phyloP scores from a whole-genome alignment of 2,888 invertebrate species.

The Liposcelis brunnea region DNA sequence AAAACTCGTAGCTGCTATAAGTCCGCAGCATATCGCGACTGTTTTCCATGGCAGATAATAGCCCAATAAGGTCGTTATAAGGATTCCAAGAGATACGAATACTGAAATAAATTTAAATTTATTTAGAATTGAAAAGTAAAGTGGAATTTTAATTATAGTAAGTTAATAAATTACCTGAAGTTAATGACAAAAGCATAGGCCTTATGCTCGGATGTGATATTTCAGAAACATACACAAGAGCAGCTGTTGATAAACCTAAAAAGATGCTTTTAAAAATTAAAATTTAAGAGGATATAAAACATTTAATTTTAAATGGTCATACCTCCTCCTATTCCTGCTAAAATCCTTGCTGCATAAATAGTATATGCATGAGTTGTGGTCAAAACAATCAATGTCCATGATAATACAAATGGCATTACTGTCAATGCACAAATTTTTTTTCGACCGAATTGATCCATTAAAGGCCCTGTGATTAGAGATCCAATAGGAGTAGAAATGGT shows the following conservation, averaged over 20 bases:
- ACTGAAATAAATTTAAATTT: conserved; percentile 20
- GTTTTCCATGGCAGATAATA: conserved; percentile 31
- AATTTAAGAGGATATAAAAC: conserved; percentile 10
- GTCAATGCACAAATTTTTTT: conserved; percentile 29
- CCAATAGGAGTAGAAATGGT: conserved; percentile 36
- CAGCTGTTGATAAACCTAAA: conserved; percentile 33
- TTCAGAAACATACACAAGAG: conserved; percentile 38
- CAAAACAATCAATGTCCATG: conserved; percentile 32
- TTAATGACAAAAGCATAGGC: conserved; percentile 35
- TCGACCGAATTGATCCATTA: conserved; percentile 38
- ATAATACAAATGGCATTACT: conserved; percentile 29
- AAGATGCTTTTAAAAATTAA: conserved; percentile 11
- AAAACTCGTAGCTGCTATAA: conserved; percentile 24
- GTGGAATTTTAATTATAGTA: not conserved
- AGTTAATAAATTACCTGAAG: conserved; percentile 22
- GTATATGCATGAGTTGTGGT: conserved; percentile 22
- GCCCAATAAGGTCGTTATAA: conserved; percentile 33
- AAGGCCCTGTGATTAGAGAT: conserved; percentile 31
- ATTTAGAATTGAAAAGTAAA: not conserved
- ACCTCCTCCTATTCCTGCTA: conserved; percentile 35
- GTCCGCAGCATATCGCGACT: conserved; percentile 29
- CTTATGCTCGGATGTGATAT: conserved; percentile 34
- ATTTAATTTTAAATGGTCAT: conserved; percentile 13
- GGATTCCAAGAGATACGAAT: conserved; percentile 37
- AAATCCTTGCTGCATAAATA: conserved; percentile 32